Percentiles rank a stretch among this genome's conserved stretches.
Evolutionary conservation across 2,113 vertebrate genomes (phyloP).

Genomic region (Fregata magnificens): DNA sequence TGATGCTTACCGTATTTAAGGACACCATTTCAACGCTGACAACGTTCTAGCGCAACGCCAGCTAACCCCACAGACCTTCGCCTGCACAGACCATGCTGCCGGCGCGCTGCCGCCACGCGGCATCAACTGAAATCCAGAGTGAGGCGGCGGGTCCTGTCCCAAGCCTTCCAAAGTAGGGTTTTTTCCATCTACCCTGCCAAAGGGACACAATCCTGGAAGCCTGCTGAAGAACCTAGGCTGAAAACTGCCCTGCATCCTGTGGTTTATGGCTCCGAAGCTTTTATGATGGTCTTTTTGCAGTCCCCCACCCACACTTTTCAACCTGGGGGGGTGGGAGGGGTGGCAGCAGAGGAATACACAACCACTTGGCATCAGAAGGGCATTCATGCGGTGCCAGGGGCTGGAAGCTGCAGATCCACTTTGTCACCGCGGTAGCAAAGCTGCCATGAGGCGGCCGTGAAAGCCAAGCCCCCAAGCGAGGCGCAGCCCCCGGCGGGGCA

Average conservation of each 20-base stretch:
- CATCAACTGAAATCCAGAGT: fast-evolving
- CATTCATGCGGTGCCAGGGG: fast-evolving
- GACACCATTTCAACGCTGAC: not conserved
- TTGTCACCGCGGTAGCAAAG: fast-evolving
- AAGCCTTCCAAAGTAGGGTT: not conserved
- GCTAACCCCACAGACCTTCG: fast-evolving
- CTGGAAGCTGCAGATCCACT: fast-evolving
- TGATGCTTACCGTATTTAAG: no score
- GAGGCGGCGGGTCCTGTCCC: not conserved
- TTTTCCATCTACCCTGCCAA: no score
- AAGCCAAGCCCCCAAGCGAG: no score
- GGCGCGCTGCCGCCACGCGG: fast-evolving
- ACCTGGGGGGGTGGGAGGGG: fast-evolving
- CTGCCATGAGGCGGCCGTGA: not conserved
- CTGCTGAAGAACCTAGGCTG: fast-evolving
- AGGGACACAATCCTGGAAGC: not conserved
- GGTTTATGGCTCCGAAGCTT: fast-evolving
- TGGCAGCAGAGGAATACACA: fast-evolving
- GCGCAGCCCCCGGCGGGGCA: not conserved
- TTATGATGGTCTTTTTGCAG: fast-evolving
- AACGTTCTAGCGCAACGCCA: fast-evolving
- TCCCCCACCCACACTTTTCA: not conserved
- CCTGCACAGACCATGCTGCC: fast-evolving
- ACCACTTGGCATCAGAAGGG: fast-evolving
- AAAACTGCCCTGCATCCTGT: not conserved